Evolutionary conservation across 2,888 invertebrate genomes (phyloP), one percentile per base, ranked within the genome.

Genomic region (Yponomeuta plumbellus): DNA sequence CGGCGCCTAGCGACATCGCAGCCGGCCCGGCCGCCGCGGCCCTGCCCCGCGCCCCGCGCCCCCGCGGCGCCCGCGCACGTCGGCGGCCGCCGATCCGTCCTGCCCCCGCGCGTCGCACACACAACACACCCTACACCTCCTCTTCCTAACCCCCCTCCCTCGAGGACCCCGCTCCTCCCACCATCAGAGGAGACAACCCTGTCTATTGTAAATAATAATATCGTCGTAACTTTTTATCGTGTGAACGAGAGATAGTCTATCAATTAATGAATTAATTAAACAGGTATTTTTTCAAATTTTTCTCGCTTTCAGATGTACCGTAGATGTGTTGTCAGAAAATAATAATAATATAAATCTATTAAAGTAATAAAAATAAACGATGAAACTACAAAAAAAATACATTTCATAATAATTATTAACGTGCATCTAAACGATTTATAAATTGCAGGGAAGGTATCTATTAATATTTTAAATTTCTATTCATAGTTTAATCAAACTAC

Each of bases 221-320:
- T 17, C 17, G 17, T 85, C 65, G 66, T 81, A 52, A 86, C 86
- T 86, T 90, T 88, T 90, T 89, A 87, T 90, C 90, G 88, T 90
- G 85, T 90, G 84, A 89, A 89, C 90, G 85, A 90, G 81, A 87
- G 84, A 88, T 91, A 90, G 88, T 87, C 78, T 87, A 87, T 84
- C 17, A 13, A 52, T 52, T 83, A 83, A 87, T 84, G 13, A 13
- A 52, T 52, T 83, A 83, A 84, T 85, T 89, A 83, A 90, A 89
- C 90, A 86, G 87, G 90, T 90, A 89, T 90, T 88, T 90, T 90
- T 90, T 90, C 88, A 89, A 90, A 86, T 80, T 85, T 86, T 87
- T 90, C 90, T 91, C 91, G 90, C 91, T 90, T 87, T 91, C 88
- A 81, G 88, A 89, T 90, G 88, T 91, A 91, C 87, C 83, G 90